Conservation (phyloP, 2,113 vertebrate species). For the Microtus pennsylvanicus region DNA sequence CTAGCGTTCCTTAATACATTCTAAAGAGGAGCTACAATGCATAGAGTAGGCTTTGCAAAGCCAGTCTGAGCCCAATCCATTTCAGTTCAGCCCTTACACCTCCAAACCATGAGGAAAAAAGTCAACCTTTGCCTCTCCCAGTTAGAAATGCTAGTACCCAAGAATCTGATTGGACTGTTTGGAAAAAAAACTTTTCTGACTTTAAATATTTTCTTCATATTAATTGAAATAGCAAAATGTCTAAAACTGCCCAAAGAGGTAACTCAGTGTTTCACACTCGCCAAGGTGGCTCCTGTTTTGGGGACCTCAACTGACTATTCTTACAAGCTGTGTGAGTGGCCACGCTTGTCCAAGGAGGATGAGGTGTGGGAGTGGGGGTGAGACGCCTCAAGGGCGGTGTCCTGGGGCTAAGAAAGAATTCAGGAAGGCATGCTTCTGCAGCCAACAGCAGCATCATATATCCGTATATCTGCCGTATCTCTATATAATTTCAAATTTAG, state of each 20-base stretch:
- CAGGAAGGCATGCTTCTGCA: background rate
- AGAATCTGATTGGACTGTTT: background rate
- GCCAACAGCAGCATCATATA: background rate
- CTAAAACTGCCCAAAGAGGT: background rate
- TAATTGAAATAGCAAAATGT: background rate
- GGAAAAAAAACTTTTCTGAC: background rate
- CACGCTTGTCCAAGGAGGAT: background rate
- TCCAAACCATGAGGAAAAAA: background rate
- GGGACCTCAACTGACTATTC: background rate
- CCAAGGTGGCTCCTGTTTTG: background rate
- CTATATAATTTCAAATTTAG: background rate
- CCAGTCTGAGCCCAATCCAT: background rate
- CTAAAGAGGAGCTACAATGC: background rate
- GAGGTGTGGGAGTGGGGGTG: background rate
- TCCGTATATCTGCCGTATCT: background rate
- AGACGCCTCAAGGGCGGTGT: background rate
- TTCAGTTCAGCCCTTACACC: background rate
- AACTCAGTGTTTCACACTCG: too few relatives aligned
- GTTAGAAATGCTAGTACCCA: background rate
- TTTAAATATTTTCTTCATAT: background rate
- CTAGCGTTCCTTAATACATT: background rate
- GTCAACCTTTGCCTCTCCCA: background rate
- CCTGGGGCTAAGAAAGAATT: background rate
- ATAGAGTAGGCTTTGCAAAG: background rate
- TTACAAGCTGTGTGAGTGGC: background rate